Conservation (phyloP, 2,888 invertebrate species). For the Cantharis rufa region DNA sequence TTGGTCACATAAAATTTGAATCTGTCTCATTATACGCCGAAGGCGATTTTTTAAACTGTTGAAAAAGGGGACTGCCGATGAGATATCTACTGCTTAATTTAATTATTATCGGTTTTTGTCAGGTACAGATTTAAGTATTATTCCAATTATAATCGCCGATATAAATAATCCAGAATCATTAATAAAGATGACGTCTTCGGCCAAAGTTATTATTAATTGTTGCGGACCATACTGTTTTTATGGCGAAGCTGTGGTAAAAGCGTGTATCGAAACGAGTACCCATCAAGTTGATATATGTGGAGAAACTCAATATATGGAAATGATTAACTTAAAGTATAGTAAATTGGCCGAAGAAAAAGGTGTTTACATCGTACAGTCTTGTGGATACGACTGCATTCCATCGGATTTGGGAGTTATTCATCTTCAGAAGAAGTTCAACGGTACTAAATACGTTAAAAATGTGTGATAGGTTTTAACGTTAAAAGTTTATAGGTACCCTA, state of each 20-base stretch:
- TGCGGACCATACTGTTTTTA: conserved; percentile 90
- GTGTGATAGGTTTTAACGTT: neutral
- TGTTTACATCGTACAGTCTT: conserved; percentile 85
- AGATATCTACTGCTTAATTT: neutral
- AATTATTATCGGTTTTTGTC: neutral
- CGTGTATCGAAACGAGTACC: conserved; percentile 75
- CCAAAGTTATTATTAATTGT: conserved; percentile 85
- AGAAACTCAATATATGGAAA: conserved; percentile 70
- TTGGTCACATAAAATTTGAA: no score
- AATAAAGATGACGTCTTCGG: conserved; percentile 75
- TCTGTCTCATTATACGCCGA: no score
- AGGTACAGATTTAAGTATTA: conserved; percentile 65
- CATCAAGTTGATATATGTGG: conserved; percentile 93
- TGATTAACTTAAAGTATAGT: conserved; percentile 73
- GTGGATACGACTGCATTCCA: conserved; percentile 93
- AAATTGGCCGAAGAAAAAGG: conserved; percentile 73
- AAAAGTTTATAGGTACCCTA: neutral
- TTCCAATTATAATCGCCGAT: conserved; percentile 78
- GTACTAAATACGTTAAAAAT: conserved; percentile 48
- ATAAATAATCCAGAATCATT: conserved; percentile 74
- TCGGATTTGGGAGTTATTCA: conserved; percentile 84
- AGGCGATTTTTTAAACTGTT: no score
- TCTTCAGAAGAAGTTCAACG: conserved; percentile 76
- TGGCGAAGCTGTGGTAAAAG: conserved; percentile 88
- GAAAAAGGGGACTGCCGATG: no score